phyloP scores from a whole-genome alignment of 2,113 vertebrate genomes.

The Meriones unguiculatus region DNA sequence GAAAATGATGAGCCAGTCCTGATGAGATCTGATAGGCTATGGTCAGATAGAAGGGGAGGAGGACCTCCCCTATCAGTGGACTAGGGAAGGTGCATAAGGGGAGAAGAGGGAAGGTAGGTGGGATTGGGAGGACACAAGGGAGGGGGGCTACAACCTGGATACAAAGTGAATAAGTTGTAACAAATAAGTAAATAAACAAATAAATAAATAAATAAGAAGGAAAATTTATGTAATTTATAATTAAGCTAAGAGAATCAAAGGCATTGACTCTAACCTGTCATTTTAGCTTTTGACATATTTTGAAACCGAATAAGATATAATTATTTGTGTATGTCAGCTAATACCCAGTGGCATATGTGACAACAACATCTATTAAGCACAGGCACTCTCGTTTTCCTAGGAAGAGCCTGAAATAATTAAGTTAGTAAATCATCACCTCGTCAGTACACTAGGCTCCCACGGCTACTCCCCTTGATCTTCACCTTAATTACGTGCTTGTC shows the following conservation, averaged over 20 bases:
- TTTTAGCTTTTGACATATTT: constrained; percentile 59
- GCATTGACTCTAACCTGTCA: constrained; percentile 71
- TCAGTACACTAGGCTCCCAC: constrained; percentile 54
- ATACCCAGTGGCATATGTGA: constrained; percentile 66
- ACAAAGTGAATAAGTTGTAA: too few species aligned
- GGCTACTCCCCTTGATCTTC: constrained; percentile 41
- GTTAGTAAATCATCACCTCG: constrained; percentile 72
- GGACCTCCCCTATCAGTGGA: too few species aligned
- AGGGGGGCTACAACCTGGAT: too few species aligned
- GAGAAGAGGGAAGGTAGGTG: too few species aligned
- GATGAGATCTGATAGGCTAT: too few species aligned
- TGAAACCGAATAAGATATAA: constrained; percentile 65
- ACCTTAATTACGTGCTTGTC: constrained; percentile 57
- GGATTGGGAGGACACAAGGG: too few species aligned
- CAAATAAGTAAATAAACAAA: too few species aligned
- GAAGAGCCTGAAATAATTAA: constrained; percentile 78
- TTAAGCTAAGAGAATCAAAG: constrained; percentile 77
- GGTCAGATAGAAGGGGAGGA: too few species aligned
- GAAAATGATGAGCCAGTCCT: too few species aligned
- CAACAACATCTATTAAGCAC: constrained; percentile 70
- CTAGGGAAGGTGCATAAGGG: too few species aligned
- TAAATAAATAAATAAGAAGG: too few species aligned
- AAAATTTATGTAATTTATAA: constrained; percentile 80
- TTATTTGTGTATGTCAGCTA: constrained; percentile 77
- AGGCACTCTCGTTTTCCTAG: constrained; percentile 24